Base-by-base conservation (phyloP, 2,888 invertebrate species). In the Polyommatus iphigenia region DNA sequence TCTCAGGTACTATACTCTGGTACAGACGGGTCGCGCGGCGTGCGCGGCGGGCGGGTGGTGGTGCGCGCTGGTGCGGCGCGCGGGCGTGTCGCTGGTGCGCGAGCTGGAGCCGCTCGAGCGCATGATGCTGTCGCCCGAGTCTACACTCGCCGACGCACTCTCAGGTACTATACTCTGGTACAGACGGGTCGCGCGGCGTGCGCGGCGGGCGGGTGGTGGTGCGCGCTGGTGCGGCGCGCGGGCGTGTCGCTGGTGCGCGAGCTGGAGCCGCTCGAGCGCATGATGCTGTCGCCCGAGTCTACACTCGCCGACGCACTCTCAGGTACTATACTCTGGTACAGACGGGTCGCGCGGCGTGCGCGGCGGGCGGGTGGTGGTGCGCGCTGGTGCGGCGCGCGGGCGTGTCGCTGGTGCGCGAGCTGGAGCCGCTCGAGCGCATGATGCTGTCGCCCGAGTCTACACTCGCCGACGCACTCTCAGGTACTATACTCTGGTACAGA, bases 71-170 rank as follows among this genome's bases (percentile, higher is more conserved):
- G 95, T 99, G 5, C 97, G 98, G 81, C 97, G 98, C 85, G 96
- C 96, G 13, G 96, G 97, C 3, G 96, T 98, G 83, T 98, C 98
- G 0, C 95, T 98, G 80, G 91, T 98, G 73, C 95, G 98, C 77
- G 98, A 98, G 10, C 95, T 98, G 87, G 98, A 98, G 87, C 95
- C 96, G 18, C 90, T 98, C 73, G 98, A 98, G 87, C 96, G 97
- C 81, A 92, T 98, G 85, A 96, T 96, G 93, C 90, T 97, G 1
- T 95, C 96, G 3, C 89, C 89, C 0, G 91, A 92, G 71, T 81
- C 86, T 54, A 83, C 86, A 6, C 80, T 85, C 71, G 82, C 87
- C 3, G 87, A 89, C 32, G 78, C 84, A 10, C 84, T n/a, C n/a
- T n/a, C n/a, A n/a, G n/a, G n/a, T n/a, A n/a, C n/a, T n/a, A n/a